Evolutionary conservation across 2,113 vertebrate genomes (phyloP), one percentile per base, ranked within the genome.

Genomic region (Cathartes aura): DNA sequence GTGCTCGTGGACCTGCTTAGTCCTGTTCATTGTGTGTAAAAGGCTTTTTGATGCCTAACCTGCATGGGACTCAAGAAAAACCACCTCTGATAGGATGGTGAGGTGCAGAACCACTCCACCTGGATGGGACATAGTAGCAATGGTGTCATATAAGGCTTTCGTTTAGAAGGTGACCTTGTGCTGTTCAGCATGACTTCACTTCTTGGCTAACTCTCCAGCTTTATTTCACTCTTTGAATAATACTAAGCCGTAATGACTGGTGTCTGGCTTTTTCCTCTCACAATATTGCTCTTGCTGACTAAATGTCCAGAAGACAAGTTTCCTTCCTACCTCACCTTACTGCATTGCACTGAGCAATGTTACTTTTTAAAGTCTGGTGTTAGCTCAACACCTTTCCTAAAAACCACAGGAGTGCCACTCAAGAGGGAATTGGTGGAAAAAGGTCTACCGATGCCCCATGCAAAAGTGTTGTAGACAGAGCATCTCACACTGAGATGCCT

Each of bases 121-220:
- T 52, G 20, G 3, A 45, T 50, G 36, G 36, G 29, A 53, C 20
- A 18, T 15, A 14, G 2, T 4, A 88, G 21, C 9, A n/a, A 6
- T 11, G 10, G 43, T 59, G 52, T 52, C 40, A 38, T 34, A 40
- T 48, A 76, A 96, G 45, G 40, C 19, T 88, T 85, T 81, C 2
- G 5, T 52, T 87, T 55, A 47, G 66, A 94, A 93, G 42, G 80
- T 93, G 71, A 93, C 82, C 43, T 86, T 74, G n/a, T 38, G 53
- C 38, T 83, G 5, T n/a, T 55, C 59, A 59, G 88, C 42, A 62
- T 93, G 79, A 94, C 55, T 88, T 95, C 74, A 88, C 32, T 83
- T 92, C 79, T 95, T 95, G 92, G 94, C 86, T 55, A 84, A 40
- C 4, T 76, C 63, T 95, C n/a, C 50, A 75, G 15, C 63, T 92